phyloP scores from a whole-genome alignment of 1,140 invertebrate genomes.

The Aphelenchoides besseyi region DNA sequence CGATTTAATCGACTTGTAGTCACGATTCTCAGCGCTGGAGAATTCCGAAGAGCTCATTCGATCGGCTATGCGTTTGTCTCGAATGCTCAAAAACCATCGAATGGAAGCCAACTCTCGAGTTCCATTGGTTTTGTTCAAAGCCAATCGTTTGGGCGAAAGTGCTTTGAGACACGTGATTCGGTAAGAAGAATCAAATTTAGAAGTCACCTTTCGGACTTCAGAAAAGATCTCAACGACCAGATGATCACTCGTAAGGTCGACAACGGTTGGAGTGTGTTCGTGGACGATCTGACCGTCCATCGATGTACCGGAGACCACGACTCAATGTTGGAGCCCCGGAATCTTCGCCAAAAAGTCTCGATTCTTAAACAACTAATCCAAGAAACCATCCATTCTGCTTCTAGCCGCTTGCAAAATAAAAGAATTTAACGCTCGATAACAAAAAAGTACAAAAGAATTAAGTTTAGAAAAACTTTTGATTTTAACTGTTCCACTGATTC shows the following conservation, averaged over 20 bases:
- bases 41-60: slow-evolving; percentile 1
- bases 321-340: background rate
- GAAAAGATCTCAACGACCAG: slow-evolving; percentile 8
- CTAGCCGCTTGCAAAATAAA: background rate
- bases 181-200: background rate
- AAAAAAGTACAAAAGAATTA: no score
- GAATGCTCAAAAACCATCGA: slow-evolving; percentile 5
- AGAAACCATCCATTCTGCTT: background rate
- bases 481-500: background rate
- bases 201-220: background rate
- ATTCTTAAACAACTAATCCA: background rate
- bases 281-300: slow-evolving; percentile 10
- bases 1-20: slow-evolving; percentile 14
- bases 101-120: slow-evolving; percentile 1
- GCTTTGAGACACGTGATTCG: slow-evolving; percentile 4
- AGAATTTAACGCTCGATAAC: no score
- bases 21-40: background rate
- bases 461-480: no score
- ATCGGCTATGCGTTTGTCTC: background rate
- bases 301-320: slow-evolving; percentile 11
- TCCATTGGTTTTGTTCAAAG: slow-evolving; percentile 16
- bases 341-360: background rate
- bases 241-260: slow-evolving; percentile 4
- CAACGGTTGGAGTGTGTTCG: slow-evolving; percentile 2
- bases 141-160: slow-evolving; percentile 4